Base-by-base conservation (phyloP, 2,888 invertebrate species). In the Ectobius pallidus region DNA sequence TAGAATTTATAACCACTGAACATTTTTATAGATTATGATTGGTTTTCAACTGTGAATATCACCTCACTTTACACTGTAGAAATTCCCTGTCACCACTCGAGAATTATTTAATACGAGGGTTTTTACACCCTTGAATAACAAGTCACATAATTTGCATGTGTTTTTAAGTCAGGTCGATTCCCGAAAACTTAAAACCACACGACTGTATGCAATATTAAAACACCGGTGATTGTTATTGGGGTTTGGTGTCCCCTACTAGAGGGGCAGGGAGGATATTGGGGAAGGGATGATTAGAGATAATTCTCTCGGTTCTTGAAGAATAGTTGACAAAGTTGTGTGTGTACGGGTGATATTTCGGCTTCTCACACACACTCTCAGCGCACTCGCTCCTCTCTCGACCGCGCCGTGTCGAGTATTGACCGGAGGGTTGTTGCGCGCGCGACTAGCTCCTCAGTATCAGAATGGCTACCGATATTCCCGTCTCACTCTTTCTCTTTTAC, bases 341-440 rank as follows among this genome's bases (percentile, higher is more conserved):
- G n/a, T n/a, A n/a, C n/a, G n/a, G n/a, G n/a, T n/a, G n/a, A n/a
- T n/a, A n/a, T 6, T 34, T 6, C 34, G 11, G 34, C 34, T 34
- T 34, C 34, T 7, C 34, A 34, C 6, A 34, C 34, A 34, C 25
- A 20, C 18, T 46, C 46, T n/a, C 9, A 49, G 11, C 49, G 9
- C 9, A 14, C 7, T 20, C n/a, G 32, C 27, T 30, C 58, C 32
- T 30, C 30, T 25, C 58, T 30, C 58, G 58, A 58, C 58, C 58
- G 58, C 6, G n/a, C 30, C 58, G 58, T 30, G 30, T 4, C 58
- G 58, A 58, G 58, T 58, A 58, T 58, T 58, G 58, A 58, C 58
- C 58, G 58, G 30, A 20, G 20, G 58, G 16, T 30, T 6, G 34
- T 30, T 58, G 58, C 58, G 58, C 52, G 52, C 58, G 58, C 30